Base-by-base conservation (phyloP, 2,797 vertebrate species). In the Ceryle rudis region DNA sequence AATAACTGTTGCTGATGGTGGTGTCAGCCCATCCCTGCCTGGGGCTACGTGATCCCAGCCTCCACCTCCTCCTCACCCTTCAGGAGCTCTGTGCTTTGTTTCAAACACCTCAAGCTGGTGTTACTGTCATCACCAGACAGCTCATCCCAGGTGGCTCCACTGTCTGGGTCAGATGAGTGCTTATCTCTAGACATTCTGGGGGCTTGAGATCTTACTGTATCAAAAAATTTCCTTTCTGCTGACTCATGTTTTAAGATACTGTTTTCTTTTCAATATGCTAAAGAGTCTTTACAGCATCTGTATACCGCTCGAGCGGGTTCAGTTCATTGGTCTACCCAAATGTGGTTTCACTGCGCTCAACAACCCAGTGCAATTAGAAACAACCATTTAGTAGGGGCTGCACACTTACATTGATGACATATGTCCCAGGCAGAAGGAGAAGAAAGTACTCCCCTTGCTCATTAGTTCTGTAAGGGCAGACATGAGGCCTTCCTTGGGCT, bases 391-490 rank as follows among this genome's bases (percentile, higher is more conserved):
- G 39, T 7, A 39, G 21, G 49, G 49, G 55, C 31, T 10, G 3
- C 33, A 39, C 92, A 96, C 98, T 98, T 97, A 99, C 99, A 22
- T 97, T 99, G 95, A 99, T 98, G 51, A 81, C 97, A 47, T 99
- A 99, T 1, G 79, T 97, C 55, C 99, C 99, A 29, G 99, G 99
- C 93, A 99, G 91, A 67, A 99, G 98, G 81, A 99, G 98, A 75
- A 99, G 97, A 86, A 99, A 99, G 96, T 99, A 99, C 83, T 99
- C 99, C 88, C 99, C 99, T 2, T 98, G 95, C 55, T 44, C 86
- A 84, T 99, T 98, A 11, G 98, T 99, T 95, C 71, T 98, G 92
- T 99, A 99, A 1, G 99, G 99, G 95, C 98, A 99, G 80, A 99
- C 33, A 4, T 99, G 99, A 11, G 54, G 94, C 64, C 99, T 98